Conservation (phyloP, 2,888 invertebrate species). For the Mesorhabditis spiculigera region DNA sequence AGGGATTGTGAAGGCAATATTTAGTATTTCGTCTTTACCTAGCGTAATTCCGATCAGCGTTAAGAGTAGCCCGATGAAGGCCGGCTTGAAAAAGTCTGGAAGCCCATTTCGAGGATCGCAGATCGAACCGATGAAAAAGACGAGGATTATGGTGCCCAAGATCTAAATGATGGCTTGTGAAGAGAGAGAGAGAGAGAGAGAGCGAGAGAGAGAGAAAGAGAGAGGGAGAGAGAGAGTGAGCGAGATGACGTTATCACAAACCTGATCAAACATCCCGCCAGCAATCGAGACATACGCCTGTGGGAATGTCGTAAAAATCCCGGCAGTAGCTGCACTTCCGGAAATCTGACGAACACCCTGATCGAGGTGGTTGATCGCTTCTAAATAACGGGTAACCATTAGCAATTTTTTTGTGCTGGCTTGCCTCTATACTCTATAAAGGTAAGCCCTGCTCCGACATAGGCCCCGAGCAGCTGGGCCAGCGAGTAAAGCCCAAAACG, state of each 20-base stretch:
- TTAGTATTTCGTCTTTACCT: neutral
- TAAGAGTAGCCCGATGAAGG: neutral
- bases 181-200: no score
- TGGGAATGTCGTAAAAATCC: neutral
- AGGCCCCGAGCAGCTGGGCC: neutral
- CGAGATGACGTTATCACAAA: no score
- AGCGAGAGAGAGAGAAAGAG: no score
- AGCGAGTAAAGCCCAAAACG: neutral
- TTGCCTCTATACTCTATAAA: neutral
- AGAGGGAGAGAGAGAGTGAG: no score
- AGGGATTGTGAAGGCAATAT: neutral
- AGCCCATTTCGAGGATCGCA: neutral
- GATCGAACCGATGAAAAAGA: constrained; percentile 3
- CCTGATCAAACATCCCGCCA: neutral
- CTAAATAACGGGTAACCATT: neutral
- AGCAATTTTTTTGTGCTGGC: neutral
- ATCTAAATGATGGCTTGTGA: no score
- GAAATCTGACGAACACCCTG: neutral
- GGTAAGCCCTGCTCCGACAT: neutral
- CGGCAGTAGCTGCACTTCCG: neutral
- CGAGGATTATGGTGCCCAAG: neutral
- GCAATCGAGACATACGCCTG: neutral
- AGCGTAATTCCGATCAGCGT: neutral
- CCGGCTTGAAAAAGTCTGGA: neutral
- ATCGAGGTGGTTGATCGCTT: neutral